A percentile compares a stretch with the other conserved stretches of the same genome.
Conservation (phyloP, 2,888 invertebrate species). For the Lasioglossum vierecki region DNA sequence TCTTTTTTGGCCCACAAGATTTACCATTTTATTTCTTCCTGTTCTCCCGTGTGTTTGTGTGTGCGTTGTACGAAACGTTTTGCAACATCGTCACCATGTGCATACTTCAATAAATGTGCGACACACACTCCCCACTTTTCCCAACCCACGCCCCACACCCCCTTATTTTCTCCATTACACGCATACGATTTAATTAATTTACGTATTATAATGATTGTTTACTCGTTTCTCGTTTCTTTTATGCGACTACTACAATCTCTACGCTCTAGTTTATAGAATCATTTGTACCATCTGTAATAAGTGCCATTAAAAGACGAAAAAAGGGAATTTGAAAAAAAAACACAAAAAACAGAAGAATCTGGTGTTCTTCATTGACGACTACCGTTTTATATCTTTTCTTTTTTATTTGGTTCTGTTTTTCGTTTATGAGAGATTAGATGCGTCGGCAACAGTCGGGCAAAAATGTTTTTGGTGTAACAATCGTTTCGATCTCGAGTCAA, state of each 20-base stretch:
- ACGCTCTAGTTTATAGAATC: conserved; percentile 80
- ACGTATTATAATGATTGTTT: conserved; percentile 30
- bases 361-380: conserved; percentile 72
- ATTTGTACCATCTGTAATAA: conserved; percentile 83
- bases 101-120: conserved; percentile 19
- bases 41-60: conserved; percentile 20
- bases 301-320: conserved; percentile 77
- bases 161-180: neutral
- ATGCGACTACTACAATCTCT: conserved; percentile 65
- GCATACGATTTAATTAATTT: conserved; percentile 18
- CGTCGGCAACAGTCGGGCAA: conserved; percentile 52
- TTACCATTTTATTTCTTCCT: neutral
- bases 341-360: conserved; percentile 57
- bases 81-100: neutral
- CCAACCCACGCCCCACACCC: neutral
- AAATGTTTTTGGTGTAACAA: conserved; percentile 39
- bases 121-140: neutral
- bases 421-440: neutral
- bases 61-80: neutral
- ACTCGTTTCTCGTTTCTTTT: conserved; percentile 64
- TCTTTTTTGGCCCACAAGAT: neutral
- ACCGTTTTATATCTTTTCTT: conserved; percentile 1
- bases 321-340: conserved; percentile 69
- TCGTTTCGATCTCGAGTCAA: neutral
- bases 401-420: neutral